Conservation (phyloP, 2,888 invertebrate species). For the Drosophila stalkeri region DNA sequence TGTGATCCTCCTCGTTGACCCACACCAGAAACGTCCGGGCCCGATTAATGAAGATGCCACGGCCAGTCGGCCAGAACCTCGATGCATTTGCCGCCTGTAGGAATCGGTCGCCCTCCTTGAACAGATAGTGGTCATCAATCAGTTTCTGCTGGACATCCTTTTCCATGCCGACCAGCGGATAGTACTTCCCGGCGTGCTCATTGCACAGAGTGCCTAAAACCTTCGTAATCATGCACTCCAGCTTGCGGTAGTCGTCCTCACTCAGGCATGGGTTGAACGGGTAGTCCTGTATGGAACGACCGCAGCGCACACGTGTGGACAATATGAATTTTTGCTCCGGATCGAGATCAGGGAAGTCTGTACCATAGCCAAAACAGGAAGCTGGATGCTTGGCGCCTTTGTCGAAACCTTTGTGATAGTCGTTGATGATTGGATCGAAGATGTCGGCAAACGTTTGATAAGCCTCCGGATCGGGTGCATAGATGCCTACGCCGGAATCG, state of each 20-base stretch:
- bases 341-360: constrained; percentile 95
- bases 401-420: constrained; percentile 97
- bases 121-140: constrained; percentile 98
- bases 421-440: constrained; percentile 98
- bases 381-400: constrained; percentile 96
- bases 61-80: constrained; percentile 98
- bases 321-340: constrained; percentile 95
- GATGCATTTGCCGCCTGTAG: constrained; percentile 96
- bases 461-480: constrained; percentile 98
- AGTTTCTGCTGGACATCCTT: constrained; percentile 96
- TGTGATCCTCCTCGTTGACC: constrained; percentile 99
- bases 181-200: constrained; percentile 96
- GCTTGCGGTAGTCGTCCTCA: constrained; percentile 97
- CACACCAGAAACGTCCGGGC: constrained; percentile 98
- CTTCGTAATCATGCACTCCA: constrained; percentile 94
- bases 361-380: constrained; percentile 96
- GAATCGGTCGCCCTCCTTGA: constrained; percentile 94
- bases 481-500: constrained; percentile 98
- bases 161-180: constrained; percentile 96
- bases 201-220: constrained; percentile 92
- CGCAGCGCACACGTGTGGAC: constrained; percentile 97
- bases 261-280: constrained; percentile 98
- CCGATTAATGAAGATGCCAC: constrained; percentile 98
- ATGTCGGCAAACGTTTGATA: constrained; percentile 96
- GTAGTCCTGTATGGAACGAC: constrained; percentile 96